These are phyloP conservation scores for Nylanderia fulva DNA, from an alignment of 1,140 invertebrate species.

Conservation along the genomic window DNA sequence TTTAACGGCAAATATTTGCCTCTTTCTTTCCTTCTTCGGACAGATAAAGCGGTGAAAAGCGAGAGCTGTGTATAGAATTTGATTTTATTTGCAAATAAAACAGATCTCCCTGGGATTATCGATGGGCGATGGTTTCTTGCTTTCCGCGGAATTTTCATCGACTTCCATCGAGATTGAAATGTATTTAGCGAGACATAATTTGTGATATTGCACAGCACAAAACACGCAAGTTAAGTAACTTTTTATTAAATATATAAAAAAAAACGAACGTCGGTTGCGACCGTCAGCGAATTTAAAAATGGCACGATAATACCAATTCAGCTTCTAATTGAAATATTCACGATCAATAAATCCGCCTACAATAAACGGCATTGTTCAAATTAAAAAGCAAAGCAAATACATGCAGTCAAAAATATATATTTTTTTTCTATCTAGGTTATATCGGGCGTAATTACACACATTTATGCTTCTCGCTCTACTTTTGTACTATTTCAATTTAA, in stretches of 20 bases:
- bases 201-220: background rate
- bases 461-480: background rate
- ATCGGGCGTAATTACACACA: background rate
- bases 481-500: slow-evolving; percentile 18
- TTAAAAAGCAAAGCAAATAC: background rate
- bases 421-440: slow-evolving; percentile 2
- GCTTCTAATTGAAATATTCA: slow-evolving; percentile 19
- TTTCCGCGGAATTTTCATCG: background rate
- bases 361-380: background rate
- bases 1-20: slow-evolving; percentile 47
- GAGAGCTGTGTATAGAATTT: background rate
- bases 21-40: background rate
- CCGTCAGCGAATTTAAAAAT: slow-evolving; percentile 32
- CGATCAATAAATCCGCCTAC: slow-evolving; percentile 28
- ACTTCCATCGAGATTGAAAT: slow-evolving; percentile 7
- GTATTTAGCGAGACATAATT: background rate
- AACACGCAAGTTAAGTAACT: background rate
- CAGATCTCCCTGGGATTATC: slow-evolving; percentile 1
- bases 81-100: slow-evolving; percentile 30
- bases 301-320: slow-evolving; percentile 27
- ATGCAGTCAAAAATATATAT: background rate
- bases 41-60: background rate
- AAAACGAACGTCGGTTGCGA: background rate
- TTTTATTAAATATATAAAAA: slow-evolving; percentile 33
- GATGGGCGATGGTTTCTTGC: background rate